A percentile compares a stretch with the other conserved stretches of the same genome.
Evolutionary conservation across 2,888 invertebrate genomes (phyloP).

Genomic region (Mystacides longicornis): DNA sequence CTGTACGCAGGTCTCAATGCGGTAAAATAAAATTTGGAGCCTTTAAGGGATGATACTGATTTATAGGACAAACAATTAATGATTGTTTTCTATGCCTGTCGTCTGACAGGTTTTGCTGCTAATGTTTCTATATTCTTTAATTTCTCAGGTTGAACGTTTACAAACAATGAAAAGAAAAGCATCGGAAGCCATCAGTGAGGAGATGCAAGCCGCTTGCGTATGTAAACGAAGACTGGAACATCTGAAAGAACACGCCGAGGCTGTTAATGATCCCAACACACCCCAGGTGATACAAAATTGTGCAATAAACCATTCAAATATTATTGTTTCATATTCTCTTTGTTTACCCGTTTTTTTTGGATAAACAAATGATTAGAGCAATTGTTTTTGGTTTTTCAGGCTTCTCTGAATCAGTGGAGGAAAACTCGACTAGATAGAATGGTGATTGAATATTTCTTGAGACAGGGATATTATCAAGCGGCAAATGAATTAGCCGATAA

Average conservation of each 20-base stretch:
- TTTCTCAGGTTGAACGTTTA: conserved; percentile 64
- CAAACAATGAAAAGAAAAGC: conserved; percentile 90
- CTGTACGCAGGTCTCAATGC: too few relatives aligned
- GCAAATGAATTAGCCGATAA: conserved; percentile 81
- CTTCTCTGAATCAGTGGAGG: conserved; percentile 70
- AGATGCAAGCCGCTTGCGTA: conserved; percentile 81
- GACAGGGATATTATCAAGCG: conserved; percentile 92
- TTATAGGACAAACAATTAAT: too few relatives aligned
- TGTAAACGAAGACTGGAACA: conserved; percentile 92
- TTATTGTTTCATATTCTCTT: not conserved
- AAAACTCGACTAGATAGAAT: conserved; percentile 86
- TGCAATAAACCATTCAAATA: not conserved
- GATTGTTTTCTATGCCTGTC: too few relatives aligned
- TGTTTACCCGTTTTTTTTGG: not conserved
- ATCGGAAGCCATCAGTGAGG: conserved; percentile 87
- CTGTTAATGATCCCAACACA: conserved; percentile 35
- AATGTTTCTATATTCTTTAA: too few relatives aligned
- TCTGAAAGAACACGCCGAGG: conserved; percentile 65
- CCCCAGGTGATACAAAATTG: conserved; percentile 27
- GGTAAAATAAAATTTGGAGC: too few relatives aligned
- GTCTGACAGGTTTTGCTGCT: too few relatives aligned
- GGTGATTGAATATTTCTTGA: conserved; percentile 92
- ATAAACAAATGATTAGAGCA: not conserved
- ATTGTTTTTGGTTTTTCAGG: conserved; percentile 36
- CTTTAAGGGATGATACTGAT: too few relatives aligned